Base-by-base conservation (phyloP, 2,888 invertebrate species). In the Heteropelma amictum region DNA sequence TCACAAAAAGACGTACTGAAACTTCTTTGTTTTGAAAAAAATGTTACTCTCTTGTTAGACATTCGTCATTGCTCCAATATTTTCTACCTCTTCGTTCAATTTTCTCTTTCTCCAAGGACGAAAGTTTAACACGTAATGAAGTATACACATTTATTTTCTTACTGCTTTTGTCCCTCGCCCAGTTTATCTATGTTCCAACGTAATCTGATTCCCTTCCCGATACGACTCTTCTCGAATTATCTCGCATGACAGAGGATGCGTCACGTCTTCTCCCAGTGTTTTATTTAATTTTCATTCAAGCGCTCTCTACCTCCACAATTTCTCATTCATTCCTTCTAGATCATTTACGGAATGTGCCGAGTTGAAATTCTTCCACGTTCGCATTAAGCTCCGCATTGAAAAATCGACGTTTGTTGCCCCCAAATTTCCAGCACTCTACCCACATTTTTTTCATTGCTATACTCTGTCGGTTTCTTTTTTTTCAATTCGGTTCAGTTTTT, bases 121-220 rank as follows among this genome's bases (percentile, higher is more conserved):
- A 8, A 35, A 14, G 54, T 38, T 54, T 14, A 21, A 6, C 23
- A 12, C 38, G 7, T 23, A 35, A 38, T 38, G 35, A 38, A 54
- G n/a, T 54, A 38, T 54, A 38, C 38, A 54, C 54, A 8, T 54
- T 54, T 23, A 21, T 54, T 38, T 35, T 23, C 12, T 54, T 35
- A 12, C 21, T 23, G 35, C 23, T n/a, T 38, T 38, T 23, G 8
- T 21, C 28, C 14, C 28, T 49, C 35, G 35, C 23, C 38, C 38
- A 38, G 35, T 54, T 23, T 23, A 23, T 12, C 33, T 54, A 38
- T 54, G 35, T 23, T 38, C 35, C 12, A n/a, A 3, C 23, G 21
- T 47, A 5, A 23, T 2, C 47, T 23, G n/a, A 47, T 23, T 47
- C 23, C 23, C 21, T 12, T 12, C 12, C 23, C 14, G 6, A 10